Evolutionary conservation across 1,140 invertebrate genomes (phyloP).

Genomic region (Gonatopus flavifemur): DNA sequence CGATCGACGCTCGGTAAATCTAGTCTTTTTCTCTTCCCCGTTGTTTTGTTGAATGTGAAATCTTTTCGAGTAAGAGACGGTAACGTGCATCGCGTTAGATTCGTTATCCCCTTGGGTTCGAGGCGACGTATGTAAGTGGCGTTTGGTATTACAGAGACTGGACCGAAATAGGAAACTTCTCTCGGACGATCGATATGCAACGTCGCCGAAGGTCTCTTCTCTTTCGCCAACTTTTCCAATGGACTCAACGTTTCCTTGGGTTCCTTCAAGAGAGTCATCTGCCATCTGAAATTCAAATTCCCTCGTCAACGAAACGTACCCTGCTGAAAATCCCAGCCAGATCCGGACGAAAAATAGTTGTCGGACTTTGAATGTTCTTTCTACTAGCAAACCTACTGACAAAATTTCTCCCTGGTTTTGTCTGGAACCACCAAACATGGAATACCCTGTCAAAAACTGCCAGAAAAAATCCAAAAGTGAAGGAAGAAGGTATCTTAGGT

Average conservation of each 20-base stretch:
- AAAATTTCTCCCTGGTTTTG: no score
- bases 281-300: slow-evolving; percentile 37
- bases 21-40: slow-evolving; percentile 25
- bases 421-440: no score
- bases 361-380: no score
- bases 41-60: slow-evolving; percentile 1
- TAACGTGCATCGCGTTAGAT: slow-evolving; percentile 22
- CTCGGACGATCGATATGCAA: slow-evolving; percentile 23
- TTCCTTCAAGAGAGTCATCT: slow-evolving; percentile 40
- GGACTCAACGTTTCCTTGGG: slow-evolving; percentile 17
- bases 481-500: no score
- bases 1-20: slow-evolving; percentile 21
- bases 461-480: no score
- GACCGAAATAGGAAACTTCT: slow-evolving; percentile 36
- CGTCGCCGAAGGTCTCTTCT: slow-evolving; percentile 20
- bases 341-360: no score
- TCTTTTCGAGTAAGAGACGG: slow-evolving; percentile 24
- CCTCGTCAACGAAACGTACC: not conserved
- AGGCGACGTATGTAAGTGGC: slow-evolving; percentile 40
- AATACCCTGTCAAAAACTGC: no score
- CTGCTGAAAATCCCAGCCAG: not conserved
- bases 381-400: no score
- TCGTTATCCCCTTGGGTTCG: slow-evolving; percentile 33
- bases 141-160: slow-evolving; percentile 38
- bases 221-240: slow-evolving; percentile 16